phyloP scores from a whole-genome alignment of 2,797 vertebrate genomes.

The Syngnathus acus region DNA sequence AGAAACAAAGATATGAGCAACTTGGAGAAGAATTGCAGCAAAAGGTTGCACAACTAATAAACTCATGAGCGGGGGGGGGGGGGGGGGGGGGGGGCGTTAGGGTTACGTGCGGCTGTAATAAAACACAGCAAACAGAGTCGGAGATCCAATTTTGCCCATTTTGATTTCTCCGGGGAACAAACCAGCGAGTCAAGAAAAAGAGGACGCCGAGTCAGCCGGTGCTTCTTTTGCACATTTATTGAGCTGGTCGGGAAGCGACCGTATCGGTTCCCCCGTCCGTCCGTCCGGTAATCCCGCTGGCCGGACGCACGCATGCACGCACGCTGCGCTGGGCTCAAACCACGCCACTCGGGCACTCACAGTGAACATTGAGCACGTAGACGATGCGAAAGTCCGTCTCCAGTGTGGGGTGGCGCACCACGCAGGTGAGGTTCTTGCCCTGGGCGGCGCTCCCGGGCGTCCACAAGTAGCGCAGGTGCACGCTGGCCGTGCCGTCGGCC shows the following conservation, averaged over 20 bases:
- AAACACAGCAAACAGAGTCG: slow-evolving; percentile 56
- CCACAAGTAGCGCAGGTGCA: slow-evolving; percentile 78
- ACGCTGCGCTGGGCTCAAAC: too few species aligned
- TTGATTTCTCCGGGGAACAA: slow-evolving; percentile 60
- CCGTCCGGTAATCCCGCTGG: too few species aligned
- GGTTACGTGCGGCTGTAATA: slow-evolving; percentile 52
- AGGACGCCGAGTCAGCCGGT: slow-evolving; percentile 27
- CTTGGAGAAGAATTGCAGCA: slow-evolving; percentile 39
- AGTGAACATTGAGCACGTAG: slow-evolving; percentile 81
- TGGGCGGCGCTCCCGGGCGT: slow-evolving; percentile 80
- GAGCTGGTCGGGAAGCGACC: too few species aligned
- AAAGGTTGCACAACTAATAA: slow-evolving; percentile 48
- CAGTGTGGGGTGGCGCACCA: slow-evolving; percentile 87
- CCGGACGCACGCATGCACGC: too few species aligned
- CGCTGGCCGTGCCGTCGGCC: slow-evolving; percentile 80
- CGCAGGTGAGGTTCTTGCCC: slow-evolving; percentile 82
- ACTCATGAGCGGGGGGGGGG: slow-evolving; percentile 24
- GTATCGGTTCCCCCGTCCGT: too few species aligned
- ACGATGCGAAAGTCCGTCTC: slow-evolving; percentile 80
- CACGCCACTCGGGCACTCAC: slow-evolving; percentile 70
- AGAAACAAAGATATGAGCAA: slow-evolving; percentile 14
- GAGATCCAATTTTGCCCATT: slow-evolving; percentile 52
- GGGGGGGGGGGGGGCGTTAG: slow-evolving; percentile 3
- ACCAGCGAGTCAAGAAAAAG: slow-evolving; percentile 45
- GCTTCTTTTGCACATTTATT: slow-evolving; percentile 55